Evolutionary conservation across 92 coral and sea anemone species (phyloP), one percentile per base, ranked within the genome.

Genomic region (Zoanthus solanderi): DNA sequence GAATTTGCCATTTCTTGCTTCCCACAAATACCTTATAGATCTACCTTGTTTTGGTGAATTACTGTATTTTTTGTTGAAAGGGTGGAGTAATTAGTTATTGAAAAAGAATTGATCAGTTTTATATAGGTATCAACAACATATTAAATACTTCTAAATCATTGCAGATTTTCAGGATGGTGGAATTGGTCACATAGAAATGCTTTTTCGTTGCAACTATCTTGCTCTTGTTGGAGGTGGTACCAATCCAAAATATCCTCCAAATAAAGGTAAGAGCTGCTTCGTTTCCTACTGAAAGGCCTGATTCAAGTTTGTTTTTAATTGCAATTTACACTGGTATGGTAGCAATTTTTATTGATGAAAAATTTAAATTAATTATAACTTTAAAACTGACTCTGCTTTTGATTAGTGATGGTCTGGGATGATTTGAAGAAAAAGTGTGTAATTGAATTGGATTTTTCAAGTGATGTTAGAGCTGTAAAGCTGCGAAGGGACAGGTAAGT

Each of bases 201-300:
- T 97, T 71, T 97, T 97, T 77, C 90, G 99, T 23, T 97, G 99
- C 88, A 97, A 97, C 68, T 97, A 97, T 90, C 96, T 97, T 72
- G 99, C 99, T 8, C 94, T 97, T 18, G 98, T 97, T 77, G 99
- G 99, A 44, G 99, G 99, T 4, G 99, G 99, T 1, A 90, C 92
- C 76, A 94, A 93, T 71, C 99, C 99, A 4, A 97, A 97, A 72
- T 97, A 95, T 84, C 95, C 99, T 18, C 93, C 94, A 44, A 97
- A 96, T 75, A 97, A 93, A 97, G 99, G 99, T 97, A 84, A 32
- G 75, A 17, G 57, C 6, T 28, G 45, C 56, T 30, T 28, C 37
- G 7, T 18, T 9, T 50, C 9, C 9, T 10, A 50, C 54, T 50
- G 54, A 50, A 50, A 50, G 2, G 54, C 1, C 54, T 50, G 12